Base-by-base conservation (phyloP, 2,888 invertebrate species). In the Dascillus cervinus region DNA sequence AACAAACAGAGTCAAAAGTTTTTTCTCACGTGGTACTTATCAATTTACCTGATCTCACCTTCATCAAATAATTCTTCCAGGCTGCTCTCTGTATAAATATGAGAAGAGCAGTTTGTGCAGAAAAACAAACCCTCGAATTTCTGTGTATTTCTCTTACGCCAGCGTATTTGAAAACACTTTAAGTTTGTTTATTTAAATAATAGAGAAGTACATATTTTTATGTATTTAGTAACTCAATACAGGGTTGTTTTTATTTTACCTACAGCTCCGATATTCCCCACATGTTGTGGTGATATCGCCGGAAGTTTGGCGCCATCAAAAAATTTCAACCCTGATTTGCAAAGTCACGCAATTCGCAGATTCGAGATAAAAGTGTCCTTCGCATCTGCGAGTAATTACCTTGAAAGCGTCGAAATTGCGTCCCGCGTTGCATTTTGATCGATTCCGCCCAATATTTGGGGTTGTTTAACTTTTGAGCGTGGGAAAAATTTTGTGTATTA, bases 101-200 rank as follows among this genome's bases (percentile, higher is more conserved):
- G 11, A 5, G 23, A 11, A 12, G 19, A 15, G 8, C 14, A 20
- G 15, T 22, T 29, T 20, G 12, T 12, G 20, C 10, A 37, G 37
- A 34, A 34, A 36, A 40, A 23, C 25, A 40, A 37, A 40, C 37
- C 31, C 29, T 25, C 24, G 25, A 10, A 40, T 32, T 32, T 37
- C 35, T 40, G 13, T 29, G 25, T 9, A 40, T 32, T 32, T 37
- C 35, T 40, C 19, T 29, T 32, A 33, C 20, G 34, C 11, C 29
- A 39, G 34, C 39, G 43, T 55, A 54, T 62, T 62, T 58, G 60
- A 60, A 59, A 59, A 60, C 62, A 60, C 58, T 62, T 58, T 53
- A 58, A 59, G 59, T 56, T 57, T 62, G 61, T 62, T 62, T 61
- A 58, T 60, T 60, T 61, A 62, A 62, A 61, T 61, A 61, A 62